Base-by-base conservation (phyloP, 1,140 invertebrate genomes). In the Lordiphosa clarofinis region DNA sequence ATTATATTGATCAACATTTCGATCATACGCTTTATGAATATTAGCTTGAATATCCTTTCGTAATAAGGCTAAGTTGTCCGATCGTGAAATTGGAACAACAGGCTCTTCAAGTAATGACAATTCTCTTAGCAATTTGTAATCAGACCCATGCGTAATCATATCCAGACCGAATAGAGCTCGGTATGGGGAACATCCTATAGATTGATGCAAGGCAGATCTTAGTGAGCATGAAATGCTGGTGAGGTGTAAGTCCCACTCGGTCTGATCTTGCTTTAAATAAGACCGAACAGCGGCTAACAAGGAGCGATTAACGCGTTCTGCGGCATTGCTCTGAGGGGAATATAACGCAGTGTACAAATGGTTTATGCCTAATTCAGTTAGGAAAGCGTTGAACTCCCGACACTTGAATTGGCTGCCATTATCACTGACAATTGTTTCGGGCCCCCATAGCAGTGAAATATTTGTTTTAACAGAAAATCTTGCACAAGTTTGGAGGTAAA, bases 251-350 rank as follows among this genome's bases (percentile, higher is more conserved):
- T n/a, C 35, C n/a, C 35, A 36, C 1, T 36, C n/a, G 3, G 35
- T 36, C 35, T 36, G 35, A 11, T 36, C 55, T 21, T 21, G 21
- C 21, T 21, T 21, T 4, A 21, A 21, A 21, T 21, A 21, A 21
- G 21, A 21, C 3, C 52, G 38, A 49, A 74, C 70, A 8, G 52
- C 46, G 12, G 68, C 54, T 8, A 54, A 35, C 5, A 69, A 44
- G 3, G 52, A 56, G 4, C 56, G 15, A 37, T 65, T 69, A 4
- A 56, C 53, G 4, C 57, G 21, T 47, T 70, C 66, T 0, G 48
- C 46, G 4, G 66, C 37, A 36, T 74, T 74, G 9, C 47, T 47
- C n/a, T 61, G 56, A 11, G 66, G 59, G n/a, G 19, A 12, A 40
- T 61, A 57, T 9, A 31, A 35, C 21, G 21, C 21, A 21, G 21